phyloP scores from a whole-genome alignment of 1,140 invertebrate species.

The Stegodyphus dumicola region DNA sequence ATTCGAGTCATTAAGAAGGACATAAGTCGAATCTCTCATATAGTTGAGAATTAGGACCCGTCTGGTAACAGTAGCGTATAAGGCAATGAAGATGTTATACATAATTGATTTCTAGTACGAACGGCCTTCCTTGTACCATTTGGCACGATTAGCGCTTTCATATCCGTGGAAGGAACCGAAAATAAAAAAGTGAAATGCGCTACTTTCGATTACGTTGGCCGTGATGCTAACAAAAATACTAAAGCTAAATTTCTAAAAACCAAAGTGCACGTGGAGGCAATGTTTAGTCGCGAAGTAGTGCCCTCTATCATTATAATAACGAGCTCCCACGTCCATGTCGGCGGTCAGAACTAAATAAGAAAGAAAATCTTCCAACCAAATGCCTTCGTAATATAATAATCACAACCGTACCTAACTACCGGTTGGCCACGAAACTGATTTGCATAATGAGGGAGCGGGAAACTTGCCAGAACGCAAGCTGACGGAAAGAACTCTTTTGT shows the following conservation, averaged over 20 bases:
- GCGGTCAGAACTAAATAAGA: neutral
- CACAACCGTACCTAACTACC: constrained; percentile 6
- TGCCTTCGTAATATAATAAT: constrained; percentile 20
- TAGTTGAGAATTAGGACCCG: too few relatives aligned
- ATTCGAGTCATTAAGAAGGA: too few relatives aligned
- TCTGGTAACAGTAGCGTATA: too few relatives aligned
- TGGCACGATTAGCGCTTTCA: too few relatives aligned
- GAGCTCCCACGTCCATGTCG: neutral
- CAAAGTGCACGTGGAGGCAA: constrained; percentile 6
- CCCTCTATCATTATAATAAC: constrained; percentile 20
- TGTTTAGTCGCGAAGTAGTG: constrained; percentile 18
- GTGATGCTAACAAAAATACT: neutral
- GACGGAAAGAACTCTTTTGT: constrained; percentile 1
- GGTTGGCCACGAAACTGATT: constrained; percentile 22
- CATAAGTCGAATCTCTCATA: too few relatives aligned
- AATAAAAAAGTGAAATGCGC: too few relatives aligned
- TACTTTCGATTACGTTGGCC: too few relatives aligned
- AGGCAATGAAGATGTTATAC: too few relatives aligned
- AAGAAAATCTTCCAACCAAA: neutral
- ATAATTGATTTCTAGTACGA: too few relatives aligned
- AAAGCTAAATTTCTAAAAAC: constrained; percentile 13
- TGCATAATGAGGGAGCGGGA: constrained; percentile 16
- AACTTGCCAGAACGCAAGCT: constrained; percentile 1
- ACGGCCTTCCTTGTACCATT: too few relatives aligned
- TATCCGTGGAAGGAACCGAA: too few relatives aligned